Evolutionary conservation across 2,888 invertebrate species (phyloP), one percentile per base, ranked within the genome.

Genomic region (Cabera pusaria): DNA sequence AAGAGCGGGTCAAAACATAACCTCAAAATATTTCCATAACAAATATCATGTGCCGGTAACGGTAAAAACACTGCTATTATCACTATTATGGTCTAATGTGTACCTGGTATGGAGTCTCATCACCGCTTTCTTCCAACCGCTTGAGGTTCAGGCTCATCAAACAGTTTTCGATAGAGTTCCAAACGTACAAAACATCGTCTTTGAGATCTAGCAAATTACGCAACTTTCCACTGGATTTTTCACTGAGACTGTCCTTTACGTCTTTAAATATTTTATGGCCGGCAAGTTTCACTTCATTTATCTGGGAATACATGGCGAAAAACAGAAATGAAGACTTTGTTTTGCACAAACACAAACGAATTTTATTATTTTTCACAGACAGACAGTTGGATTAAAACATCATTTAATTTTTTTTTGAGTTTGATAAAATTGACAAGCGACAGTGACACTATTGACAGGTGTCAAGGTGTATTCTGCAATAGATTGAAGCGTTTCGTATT

Each of bases 171-270:
- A 87, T 75, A 1, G 90, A 85, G 64, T 92, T 91, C 94, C 94
- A 94, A 54, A 91, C 87, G 62, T 92, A 94, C 36, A 94, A 75
- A 53, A 93, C 90, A 71, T 93, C 92, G 52, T 93, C 93, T 42
- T 90, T 90, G 33, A 93, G 88, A 56, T 91, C 91, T 12, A 93
- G 67, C 51, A 93, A 89, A 74, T 93, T 93, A 42, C 89, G 84
- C 51, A 93, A 90, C 56, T 92, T 93, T 41, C 83, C 87, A 45
- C 77, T 78, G 12, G 80, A 52, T 65, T 71, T 83, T 57, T 91
- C 90, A 25, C 86, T 79, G 14, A 93, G 69, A 56, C 86, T 81
- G 21, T 86, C 85, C 53, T 90, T 90, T 29, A 93, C 60, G 49
- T 90, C 91, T 56, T 90, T 84, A 59, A 93, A 93, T 55, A 93